These are phyloP conservation scores for Phataginus tricuspis DNA, from an alignment of 2,797 vertebrate genomes.

Conservation along the genomic window DNA sequence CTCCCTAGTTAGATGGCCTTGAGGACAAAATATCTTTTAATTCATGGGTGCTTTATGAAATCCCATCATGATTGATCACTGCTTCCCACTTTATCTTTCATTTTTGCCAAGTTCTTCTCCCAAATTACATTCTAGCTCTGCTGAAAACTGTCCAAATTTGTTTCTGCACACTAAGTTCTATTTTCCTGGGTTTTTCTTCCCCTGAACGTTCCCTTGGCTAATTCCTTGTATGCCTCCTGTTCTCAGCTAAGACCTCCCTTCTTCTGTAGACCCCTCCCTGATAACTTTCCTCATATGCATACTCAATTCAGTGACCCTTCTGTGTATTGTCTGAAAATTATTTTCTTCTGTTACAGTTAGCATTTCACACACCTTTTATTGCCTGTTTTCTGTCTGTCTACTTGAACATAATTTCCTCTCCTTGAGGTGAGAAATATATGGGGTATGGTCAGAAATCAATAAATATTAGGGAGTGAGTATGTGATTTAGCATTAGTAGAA, in stretches of 20 bases:
- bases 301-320: not conserved
- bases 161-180: not conserved
- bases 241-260: not conserved
- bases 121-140: not conserved
- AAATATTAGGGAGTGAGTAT: not conserved
- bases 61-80: not conserved
- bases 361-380: not conserved
- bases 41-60: not conserved
- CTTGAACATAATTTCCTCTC: not conserved
- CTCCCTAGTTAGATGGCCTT: not conserved
- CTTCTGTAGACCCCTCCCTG: not conserved
- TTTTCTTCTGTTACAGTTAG: not conserved
- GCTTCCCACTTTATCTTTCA: not conserved
- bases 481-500: not conserved
- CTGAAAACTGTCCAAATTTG: not conserved
- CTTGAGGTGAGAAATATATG: not conserved
- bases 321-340: not conserved
- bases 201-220: not conserved
- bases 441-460: not conserved
- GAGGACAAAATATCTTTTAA: not conserved
- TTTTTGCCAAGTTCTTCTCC: not conserved
- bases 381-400: not conserved
- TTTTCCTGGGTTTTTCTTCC: not conserved
- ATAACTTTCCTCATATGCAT: not conserved
- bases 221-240: not conserved